Evolutionary conservation across 2,888 invertebrate genomes (phyloP).

Genomic region (Protula sp.): DNA sequence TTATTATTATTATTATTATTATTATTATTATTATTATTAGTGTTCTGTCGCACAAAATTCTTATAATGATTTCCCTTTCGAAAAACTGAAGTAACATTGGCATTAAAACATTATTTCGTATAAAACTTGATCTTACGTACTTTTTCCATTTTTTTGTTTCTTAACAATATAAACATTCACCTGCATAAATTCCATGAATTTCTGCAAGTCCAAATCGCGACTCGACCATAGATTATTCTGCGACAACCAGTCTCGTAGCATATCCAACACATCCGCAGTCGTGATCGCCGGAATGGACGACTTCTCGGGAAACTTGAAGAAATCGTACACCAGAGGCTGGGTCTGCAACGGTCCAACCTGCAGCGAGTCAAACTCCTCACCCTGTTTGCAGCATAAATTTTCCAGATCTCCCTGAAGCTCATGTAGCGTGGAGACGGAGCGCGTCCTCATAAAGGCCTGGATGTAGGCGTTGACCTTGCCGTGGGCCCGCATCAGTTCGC

Average conservation of each 20-base stretch:
- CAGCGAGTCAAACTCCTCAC: conserved; percentile 32
- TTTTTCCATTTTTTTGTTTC: too few species aligned
- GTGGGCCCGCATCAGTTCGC: conserved; percentile 30
- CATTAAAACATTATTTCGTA: too few species aligned
- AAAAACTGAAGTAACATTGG: too few species aligned
- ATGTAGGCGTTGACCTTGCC: conserved; percentile 38
- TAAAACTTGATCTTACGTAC: too few species aligned
- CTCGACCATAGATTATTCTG: conserved; percentile 37
- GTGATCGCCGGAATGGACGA: conserved; percentile 40
- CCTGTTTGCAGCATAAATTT: conserved; percentile 30
- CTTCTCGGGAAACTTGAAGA: conserved; percentile 43
- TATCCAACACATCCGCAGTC: conserved; percentile 35
- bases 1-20: too few species aligned
- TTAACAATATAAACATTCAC: conserved; percentile 19
- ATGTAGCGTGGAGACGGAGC: conserved; percentile 39
- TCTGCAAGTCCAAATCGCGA: conserved; percentile 29
- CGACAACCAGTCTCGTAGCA: conserved; percentile 31
- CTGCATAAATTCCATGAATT: conserved; percentile 39
- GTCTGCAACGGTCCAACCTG: conserved; percentile 44
- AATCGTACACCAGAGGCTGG: conserved; percentile 37
- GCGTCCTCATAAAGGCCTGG: conserved; percentile 35
- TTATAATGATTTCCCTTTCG: too few species aligned
- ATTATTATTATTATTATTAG: too few species aligned
- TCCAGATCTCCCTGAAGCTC: conserved; percentile 37
- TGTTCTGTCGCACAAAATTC: too few species aligned